Conservation (phyloP, 2,113 vertebrate genomes). For the Limanda limanda region DNA sequence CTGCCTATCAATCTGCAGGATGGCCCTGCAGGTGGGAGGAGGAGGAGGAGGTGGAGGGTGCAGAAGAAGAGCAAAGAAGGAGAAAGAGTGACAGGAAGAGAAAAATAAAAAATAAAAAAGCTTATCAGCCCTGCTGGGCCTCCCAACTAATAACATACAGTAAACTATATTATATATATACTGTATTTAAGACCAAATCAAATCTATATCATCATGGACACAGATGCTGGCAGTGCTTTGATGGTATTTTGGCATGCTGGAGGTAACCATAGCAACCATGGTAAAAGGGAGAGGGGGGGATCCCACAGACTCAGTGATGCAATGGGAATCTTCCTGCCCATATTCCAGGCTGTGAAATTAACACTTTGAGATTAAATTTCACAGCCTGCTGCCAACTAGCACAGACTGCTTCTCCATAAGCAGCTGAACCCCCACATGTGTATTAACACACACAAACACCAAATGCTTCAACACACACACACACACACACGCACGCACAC, state of each 20-base stretch:
- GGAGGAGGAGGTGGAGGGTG: neutral
- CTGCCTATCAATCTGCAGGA: neutral
- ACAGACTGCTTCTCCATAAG: constrained; percentile 21
- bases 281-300: constrained; percentile 41
- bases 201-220: constrained; percentile 37
- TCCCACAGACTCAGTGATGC: constrained; percentile 38
- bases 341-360: constrained; percentile 68
- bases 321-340: constrained; percentile 52
- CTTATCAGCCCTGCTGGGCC: neutral
- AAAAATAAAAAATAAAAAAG: neutral
- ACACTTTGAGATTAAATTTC: constrained; percentile 69
- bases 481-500: neutral
- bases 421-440: constrained; percentile 32
- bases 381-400: constrained; percentile 50
- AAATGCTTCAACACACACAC: constrained; percentile 1
- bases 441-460: constrained; percentile 28
- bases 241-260: constrained; percentile 59
- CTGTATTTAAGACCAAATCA: constrained; percentile 6
- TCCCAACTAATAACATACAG: neutral
- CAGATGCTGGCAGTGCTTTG: constrained; percentile 45
- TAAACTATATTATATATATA: neutral
- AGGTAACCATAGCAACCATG: constrained; percentile 58
- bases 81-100: neutral
- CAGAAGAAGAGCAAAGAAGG: neutral
- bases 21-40: neutral